Conservation (phyloP, 2,113 vertebrate genomes). For the Perca schrenkii region DNA sequence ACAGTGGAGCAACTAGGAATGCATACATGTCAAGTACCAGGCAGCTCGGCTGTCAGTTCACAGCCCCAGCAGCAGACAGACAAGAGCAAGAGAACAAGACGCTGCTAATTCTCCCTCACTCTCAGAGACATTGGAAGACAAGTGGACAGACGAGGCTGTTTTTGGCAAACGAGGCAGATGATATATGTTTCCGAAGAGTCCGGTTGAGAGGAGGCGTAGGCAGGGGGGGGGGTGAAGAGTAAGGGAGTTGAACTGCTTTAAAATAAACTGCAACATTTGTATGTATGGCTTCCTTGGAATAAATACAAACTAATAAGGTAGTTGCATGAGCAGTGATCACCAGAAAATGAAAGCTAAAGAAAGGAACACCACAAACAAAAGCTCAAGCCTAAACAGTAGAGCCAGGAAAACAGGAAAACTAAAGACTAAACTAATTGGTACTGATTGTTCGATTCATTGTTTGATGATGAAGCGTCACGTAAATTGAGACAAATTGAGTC, state of each 20-base stretch:
- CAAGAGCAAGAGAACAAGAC: slow-evolving; percentile 62
- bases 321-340: background rate
- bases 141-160: slow-evolving; percentile 36
- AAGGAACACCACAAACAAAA: background rate
- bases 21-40: slow-evolving; percentile 67
- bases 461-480: background rate
- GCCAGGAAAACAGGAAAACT: background rate
- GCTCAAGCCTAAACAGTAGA: background rate
- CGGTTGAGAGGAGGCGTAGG: background rate
- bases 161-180: slow-evolving; percentile 8
- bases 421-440: background rate
- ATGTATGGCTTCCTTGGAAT: background rate
- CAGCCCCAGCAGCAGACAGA: slow-evolving; percentile 45
- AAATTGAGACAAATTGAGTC: background rate
- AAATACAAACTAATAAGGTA: background rate
- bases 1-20: slow-evolving; percentile 74
- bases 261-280: background rate
- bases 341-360: background rate
- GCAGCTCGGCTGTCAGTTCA: slow-evolving; percentile 58
- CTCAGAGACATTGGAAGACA: slow-evolving; percentile 9
- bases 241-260: background rate
- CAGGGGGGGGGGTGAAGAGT: background rate
- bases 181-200: slow-evolving; percentile 28
- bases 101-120: slow-evolving; percentile 60
- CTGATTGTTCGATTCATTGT: background rate